Evolutionary conservation across 2,113 vertebrate species (phyloP), one percentile per base, ranked within the genome.

Genomic region (Tichodroma muraria): DNA sequence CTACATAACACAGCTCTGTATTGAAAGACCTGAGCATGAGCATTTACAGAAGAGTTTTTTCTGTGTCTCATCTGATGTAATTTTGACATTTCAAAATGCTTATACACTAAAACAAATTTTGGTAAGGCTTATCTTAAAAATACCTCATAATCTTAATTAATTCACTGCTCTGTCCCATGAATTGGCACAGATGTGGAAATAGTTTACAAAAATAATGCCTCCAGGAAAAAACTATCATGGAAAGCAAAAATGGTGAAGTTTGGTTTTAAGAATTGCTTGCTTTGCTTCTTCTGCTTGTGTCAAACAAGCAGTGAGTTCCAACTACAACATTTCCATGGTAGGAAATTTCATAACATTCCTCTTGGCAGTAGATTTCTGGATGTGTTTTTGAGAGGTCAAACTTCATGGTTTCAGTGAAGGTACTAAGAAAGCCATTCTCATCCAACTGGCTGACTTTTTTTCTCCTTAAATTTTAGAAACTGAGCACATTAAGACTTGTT

Each of bases 1-100:
- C 53, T 61, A 5, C 0, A 0, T 21, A 52, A 11, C 5, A 13
- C 28, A 49, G 16, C 12, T 27, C 18, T 35, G 8, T 24, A 65
- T 23, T 60, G 33, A 87, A 80, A 64, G 24, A 28, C 1, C 15
- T n/a, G 23, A 83, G 30, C 4, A 6, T 30, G 60, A 38, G 30
- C 10, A 7, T 38, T 61, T 44, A 8, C 31, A 57, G 23, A 50
- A 45, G 24, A 66, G 24, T 8, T 5, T 71, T 50, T 75, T 87
- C 16, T 42, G 63, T 57, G 52, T 17, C 38, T 89, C 1, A 1
- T 45, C 21, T 72, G 54, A 35, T 21, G 17, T 21, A 50, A 56
- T 20, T 37, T 5, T 69, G 66, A n/a, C 4, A 24, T 77, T 90
- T n/a, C 38, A 44, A 31, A 45, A 50, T 19, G 13, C 7, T 90